These are phyloP conservation scores for Trichonephila inaurata DNA, from an alignment of 1,140 invertebrate genomes.

Conservation along the genomic window DNA sequence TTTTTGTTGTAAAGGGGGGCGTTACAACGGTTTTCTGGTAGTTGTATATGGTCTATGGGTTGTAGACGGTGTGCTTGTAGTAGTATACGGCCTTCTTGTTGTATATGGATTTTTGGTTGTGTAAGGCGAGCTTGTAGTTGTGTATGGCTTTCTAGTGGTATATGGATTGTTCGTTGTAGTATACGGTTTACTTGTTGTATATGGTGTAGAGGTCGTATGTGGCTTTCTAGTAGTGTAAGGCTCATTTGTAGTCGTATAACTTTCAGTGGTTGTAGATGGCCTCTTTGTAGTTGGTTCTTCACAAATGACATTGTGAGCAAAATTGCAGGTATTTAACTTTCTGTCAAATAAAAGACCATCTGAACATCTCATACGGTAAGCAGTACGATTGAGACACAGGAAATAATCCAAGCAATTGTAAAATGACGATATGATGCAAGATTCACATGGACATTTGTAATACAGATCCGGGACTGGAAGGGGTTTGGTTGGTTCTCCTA, in stretches of 20 bases:
- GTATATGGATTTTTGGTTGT: not conserved
- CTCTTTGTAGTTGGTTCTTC: not conserved
- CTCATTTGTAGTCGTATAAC: not conserved
- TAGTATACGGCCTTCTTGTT: not conserved
- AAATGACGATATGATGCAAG: not conserved
- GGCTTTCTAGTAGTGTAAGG: not conserved
- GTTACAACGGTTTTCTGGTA: too few species aligned
- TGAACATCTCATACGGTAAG: slow-evolving; percentile 24
- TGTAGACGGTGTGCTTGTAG: not conserved
- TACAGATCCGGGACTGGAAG: not conserved
- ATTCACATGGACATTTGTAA: slow-evolving; percentile 28
- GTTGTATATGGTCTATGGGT: not conserved
- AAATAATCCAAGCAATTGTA: slow-evolving; percentile 41
- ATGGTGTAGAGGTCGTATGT: not conserved
- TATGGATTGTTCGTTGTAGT: not conserved
- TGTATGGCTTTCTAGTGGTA: too few species aligned
- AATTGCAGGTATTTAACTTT: slow-evolving; percentile 35
- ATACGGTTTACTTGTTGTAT: not conserved
- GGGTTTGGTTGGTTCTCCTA: not conserved
- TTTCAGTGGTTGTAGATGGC: too few species aligned
- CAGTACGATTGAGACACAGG: slow-evolving; percentile 25
- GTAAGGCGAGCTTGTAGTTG: not conserved
- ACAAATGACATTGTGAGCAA: not conserved
- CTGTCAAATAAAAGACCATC: slow-evolving; percentile 20
- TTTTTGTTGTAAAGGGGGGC: too few species aligned